Evolutionary conservation across 2,888 invertebrate genomes (phyloP), one percentile per base, ranked within the genome.

Genomic region (Drosophila nr. perissopoda): DNA sequence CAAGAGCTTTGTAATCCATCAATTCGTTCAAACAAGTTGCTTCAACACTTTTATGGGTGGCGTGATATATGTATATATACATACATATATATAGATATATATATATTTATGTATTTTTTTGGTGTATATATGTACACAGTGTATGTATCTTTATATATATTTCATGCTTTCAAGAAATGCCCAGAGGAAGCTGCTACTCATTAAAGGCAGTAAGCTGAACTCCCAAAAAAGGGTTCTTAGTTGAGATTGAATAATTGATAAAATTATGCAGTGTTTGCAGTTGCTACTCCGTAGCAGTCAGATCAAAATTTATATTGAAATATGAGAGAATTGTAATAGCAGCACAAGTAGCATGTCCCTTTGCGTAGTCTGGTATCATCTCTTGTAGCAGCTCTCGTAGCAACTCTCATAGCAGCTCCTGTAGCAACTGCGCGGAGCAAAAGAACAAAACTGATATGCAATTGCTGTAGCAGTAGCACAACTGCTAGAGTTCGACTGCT

Each of bases 1-100:
- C 68, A 64, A 38, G 60, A 72, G 74, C 74, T 60, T 65, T 54
- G 67, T 79, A 86, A 85, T 85, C 89, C 81, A 81, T 85, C 89
- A 88, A 80, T 62, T 67, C 58, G 69, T 57, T 63, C 64, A 69
- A 62, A 65, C 62, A 56, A 67, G 31, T 70, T 61, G 70, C 70
- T 58, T 70, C 78, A 76, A 76, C 85, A 76, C 82, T 72, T 68
- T 68, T 70, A 64, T 58, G 63, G 53, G 54, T 49, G 40, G 64
- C 60, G 27, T 29, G 34, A 42, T 33, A 25, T 51, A 33, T 25
- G 8, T 11, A 16, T 21, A 27, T 34, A 36, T 34, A 29, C 16
- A 29, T 33, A 34, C 27, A 29, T 25, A 29, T 6, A 18, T 10
- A 40, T 5, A 5, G 40, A 25, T 33, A 4, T 42, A 18, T 36